Base-by-base conservation (phyloP, 2,113 vertebrate genomes). In the Pitta sordida region DNA sequence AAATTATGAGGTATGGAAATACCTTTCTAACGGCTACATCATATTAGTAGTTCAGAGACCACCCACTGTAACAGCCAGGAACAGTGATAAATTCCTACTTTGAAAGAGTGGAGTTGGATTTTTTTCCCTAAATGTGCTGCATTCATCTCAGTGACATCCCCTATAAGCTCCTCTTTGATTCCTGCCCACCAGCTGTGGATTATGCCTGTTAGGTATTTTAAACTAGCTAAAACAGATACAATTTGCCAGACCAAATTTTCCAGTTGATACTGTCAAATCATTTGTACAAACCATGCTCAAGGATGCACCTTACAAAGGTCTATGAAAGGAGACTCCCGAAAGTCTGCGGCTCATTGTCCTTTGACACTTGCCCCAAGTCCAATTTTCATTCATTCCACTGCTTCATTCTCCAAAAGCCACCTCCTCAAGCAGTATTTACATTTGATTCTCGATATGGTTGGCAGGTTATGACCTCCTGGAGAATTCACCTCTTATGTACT, bases 1-100 rank as follows among this genome's bases (percentile, higher is more conserved):
- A 88, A 96, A 85, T 90, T 63, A 90, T 75, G 91, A 95, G 48
- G 44, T 49, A 89, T 92, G 60, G 78, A 92, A 94, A 95, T 71
- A 95, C 34, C 58, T 89, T 83, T 78, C n/a, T 88, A 88, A 80
- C 69, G 63, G 60, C 76, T 46, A 79, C 84, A 76, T 58, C 9
- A 7, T 60, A 69, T 46, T 22, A 52, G 29, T 44, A 49, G n/a
- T 81, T 70, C 64, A 88, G 49, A 68, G n/a, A 94, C 77, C 91
- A 81, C 70, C 51, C 62, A 73, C 26, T 4, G 13, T 49, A 84
- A 69, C 51, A 79, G 60, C 52, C 36, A 63, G 67, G 39, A 82
- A 78, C 32, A 46, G 44, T 29, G 41, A 87, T 39, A 76, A 88
- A 81, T 71, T 69, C 65, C 70, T 86, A 0, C 63, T 91, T 81